These are phyloP conservation scores for Periophthalmus modestus DNA, from an alignment of 2,113 vertebrate genomes.

Conservation along the genomic window DNA sequence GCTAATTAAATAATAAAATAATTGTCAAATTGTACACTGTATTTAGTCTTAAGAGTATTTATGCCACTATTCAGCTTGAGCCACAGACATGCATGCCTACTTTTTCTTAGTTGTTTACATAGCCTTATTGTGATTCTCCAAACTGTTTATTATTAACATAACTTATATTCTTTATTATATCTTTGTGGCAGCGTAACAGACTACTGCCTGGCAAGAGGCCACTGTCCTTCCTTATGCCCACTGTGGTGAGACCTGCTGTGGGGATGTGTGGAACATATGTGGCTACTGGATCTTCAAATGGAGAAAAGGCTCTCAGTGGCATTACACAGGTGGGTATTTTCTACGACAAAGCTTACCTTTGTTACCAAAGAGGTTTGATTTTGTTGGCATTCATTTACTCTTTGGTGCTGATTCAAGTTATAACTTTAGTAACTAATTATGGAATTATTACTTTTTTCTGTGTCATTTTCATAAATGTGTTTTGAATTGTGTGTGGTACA, in stretches of 20 bases:
- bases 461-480: background rate
- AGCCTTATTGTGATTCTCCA: background rate
- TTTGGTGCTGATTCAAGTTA: background rate
- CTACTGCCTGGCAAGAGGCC: slow-evolving; percentile 86
- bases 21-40: too few relatives aligned
- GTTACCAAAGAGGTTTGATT: background rate
- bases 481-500: slow-evolving; percentile 53
- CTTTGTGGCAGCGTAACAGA: slow-evolving; percentile 81
- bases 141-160: background rate
- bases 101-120: too few relatives aligned
- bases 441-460: background rate
- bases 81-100: too few relatives aligned
- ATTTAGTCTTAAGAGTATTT: too few relatives aligned
- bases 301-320: slow-evolving; percentile 86
- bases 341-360: background rate
- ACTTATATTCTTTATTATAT: slow-evolving; percentile 7
- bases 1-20: too few relatives aligned
- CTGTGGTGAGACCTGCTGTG: slow-evolving; percentile 85
- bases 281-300: slow-evolving; percentile 86
- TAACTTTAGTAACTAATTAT: background rate
- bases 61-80: too few relatives aligned
- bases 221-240: slow-evolving; percentile 91
- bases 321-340: slow-evolving; percentile 85
- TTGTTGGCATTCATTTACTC: background rate
- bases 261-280: slow-evolving; percentile 94